Conservation (phyloP, 2,888 invertebrate species). For the Parnassius mnemosyne region DNA sequence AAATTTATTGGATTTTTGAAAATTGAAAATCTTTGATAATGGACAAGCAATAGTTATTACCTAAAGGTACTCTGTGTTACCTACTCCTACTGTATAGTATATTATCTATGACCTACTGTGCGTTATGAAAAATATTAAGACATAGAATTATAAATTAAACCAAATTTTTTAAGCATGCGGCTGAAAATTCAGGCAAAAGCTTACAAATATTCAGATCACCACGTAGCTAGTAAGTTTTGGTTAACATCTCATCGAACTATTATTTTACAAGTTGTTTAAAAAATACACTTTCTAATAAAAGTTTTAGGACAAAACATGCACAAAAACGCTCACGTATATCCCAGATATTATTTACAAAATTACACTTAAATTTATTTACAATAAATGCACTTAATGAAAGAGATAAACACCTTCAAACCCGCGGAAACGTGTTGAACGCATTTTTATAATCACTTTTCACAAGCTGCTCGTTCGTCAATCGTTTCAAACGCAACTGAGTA, state of each 20-base stretch:
- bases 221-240: background rate
- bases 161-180: background rate
- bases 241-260: too few relatives aligned
- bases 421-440: conserved; percentile 20
- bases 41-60: too few relatives aligned
- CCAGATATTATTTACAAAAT: conserved; percentile 14
- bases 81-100: too few relatives aligned
- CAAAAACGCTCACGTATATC: conserved; percentile 5
- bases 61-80: too few relatives aligned
- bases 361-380: conserved; percentile 8
- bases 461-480: conserved; percentile 36
- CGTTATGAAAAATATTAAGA: too few relatives aligned
- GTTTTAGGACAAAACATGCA: conserved; percentile 10
- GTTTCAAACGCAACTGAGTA: conserved; percentile 60
- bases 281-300: background rate
- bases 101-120: too few relatives aligned
- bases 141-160: too few relatives aligned
- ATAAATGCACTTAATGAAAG: conserved; percentile 16
- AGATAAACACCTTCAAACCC: conserved; percentile 35
- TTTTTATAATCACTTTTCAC: conserved; percentile 30
- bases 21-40: too few relatives aligned
- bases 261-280: background rate
- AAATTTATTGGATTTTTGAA: too few relatives aligned
- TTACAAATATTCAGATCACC: background rate
- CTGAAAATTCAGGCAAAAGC: conserved; percentile 28